These are phyloP conservation scores for Lepidocyrtoides sp. DNA, from an alignment of 2,888 invertebrate genomes.

Conservation along the genomic window DNA sequence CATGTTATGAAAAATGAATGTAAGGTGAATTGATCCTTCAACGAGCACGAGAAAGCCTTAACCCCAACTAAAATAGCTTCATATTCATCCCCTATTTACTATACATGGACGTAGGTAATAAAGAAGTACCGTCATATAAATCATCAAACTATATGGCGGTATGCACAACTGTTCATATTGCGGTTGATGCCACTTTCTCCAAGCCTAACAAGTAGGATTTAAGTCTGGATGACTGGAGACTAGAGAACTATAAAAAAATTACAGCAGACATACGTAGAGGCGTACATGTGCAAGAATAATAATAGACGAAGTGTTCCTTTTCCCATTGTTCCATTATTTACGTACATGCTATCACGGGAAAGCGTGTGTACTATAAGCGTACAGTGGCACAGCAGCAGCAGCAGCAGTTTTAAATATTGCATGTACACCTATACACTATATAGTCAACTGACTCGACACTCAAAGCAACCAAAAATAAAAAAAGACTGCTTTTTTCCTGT, in stretches of 20 bases:
- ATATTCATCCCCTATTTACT: conserved; percentile 6
- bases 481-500: not conserved
- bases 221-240: not conserved
- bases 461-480: not conserved
- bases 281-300: not conserved
- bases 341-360: not conserved
- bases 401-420: not conserved
- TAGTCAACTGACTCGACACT: not conserved
- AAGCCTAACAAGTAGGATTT: not conserved
- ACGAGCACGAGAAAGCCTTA: conserved; percentile 19
- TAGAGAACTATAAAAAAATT: conserved; percentile 28
- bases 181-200: not conserved
- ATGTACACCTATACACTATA: not conserved
- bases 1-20: conserved; percentile 52
- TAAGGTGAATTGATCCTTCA: conserved; percentile 51
- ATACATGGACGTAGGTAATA: not conserved
- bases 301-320: conserved; percentile 4
- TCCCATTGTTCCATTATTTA: conserved; percentile 27
- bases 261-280: not conserved
- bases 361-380: not conserved
- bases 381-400: not conserved
- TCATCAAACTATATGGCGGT: not conserved
- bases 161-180: not conserved
- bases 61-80: not conserved
- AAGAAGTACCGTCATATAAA: not conserved